Percentiles rank a stretch among this genome's conserved stretches.
phyloP scores from a whole-genome alignment of 2,888 invertebrate species.

The Fissipunctia ypsillon region DNA sequence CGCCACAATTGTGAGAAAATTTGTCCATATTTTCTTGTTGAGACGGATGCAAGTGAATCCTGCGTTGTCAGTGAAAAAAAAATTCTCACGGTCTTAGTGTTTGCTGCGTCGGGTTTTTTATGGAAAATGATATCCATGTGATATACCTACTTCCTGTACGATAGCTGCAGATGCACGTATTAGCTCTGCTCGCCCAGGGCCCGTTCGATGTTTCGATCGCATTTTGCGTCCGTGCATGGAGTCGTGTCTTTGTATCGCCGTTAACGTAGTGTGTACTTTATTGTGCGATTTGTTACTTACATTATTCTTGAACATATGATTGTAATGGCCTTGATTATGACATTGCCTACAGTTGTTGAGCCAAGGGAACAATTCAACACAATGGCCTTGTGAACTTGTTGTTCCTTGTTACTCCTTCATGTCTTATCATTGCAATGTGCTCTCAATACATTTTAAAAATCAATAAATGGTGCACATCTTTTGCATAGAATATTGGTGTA shows the following conservation, averaged over 20 bases:
- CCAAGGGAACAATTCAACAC: slow-evolving; percentile 69
- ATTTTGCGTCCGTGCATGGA: slow-evolving; percentile 58
- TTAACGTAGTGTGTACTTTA: slow-evolving; percentile 30
- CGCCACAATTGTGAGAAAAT: slow-evolving; percentile 74
- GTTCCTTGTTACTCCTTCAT: slow-evolving; percentile 65
- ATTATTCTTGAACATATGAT: slow-evolving; percentile 72
- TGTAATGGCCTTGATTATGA: slow-evolving; percentile 86
- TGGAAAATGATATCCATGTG: slow-evolving; percentile 74
- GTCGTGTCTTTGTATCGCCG: slow-evolving; percentile 56
- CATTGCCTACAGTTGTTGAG: slow-evolving; percentile 74
- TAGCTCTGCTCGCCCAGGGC: slow-evolving; percentile 63
- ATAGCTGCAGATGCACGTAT: slow-evolving; percentile 71
- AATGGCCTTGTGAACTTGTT: slow-evolving; percentile 73
- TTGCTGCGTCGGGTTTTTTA: slow-evolving; percentile 72
- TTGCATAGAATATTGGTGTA: neutral
- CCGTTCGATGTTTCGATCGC: slow-evolving; percentile 58
- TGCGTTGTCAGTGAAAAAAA: slow-evolving; percentile 72
- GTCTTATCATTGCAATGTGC: slow-evolving; percentile 54
- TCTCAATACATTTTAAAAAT: slow-evolving; percentile 28
- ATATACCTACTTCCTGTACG: slow-evolving; percentile 81
- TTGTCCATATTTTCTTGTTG: slow-evolving; percentile 71
- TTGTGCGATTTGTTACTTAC: slow-evolving; percentile 38
- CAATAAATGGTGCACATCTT: slow-evolving; percentile 44
- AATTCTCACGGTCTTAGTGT: slow-evolving; percentile 83
- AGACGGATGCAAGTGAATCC: slow-evolving; percentile 80